A percentile compares a stretch with the other conserved stretches of the same genome.
These are phyloP conservation scores for Dicyrtomina minuta DNA, from an alignment of 2,888 invertebrate species.

Conservation along the genomic window DNA sequence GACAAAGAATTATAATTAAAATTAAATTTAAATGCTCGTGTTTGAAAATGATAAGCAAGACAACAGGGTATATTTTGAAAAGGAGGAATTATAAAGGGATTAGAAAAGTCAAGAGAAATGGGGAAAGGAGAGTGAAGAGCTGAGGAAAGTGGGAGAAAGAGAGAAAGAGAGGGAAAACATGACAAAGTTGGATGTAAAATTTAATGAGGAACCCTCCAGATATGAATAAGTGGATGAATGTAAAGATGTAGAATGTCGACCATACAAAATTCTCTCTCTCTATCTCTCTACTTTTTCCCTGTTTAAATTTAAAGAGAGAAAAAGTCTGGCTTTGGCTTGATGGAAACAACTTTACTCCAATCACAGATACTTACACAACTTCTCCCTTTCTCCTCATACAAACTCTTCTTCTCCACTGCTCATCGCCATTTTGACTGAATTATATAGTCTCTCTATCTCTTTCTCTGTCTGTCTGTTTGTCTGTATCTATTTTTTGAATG, in stretches of 20 bases:
- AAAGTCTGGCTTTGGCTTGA: not conserved
- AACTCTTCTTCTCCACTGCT: conserved; percentile 4
- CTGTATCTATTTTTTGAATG: not conserved
- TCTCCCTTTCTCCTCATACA: too few species aligned
- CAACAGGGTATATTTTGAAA: too few species aligned
- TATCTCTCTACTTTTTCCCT: not conserved
- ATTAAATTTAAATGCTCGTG: too few species aligned
- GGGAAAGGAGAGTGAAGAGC: not conserved
- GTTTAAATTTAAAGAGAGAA: not conserved
- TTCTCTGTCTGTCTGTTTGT: not conserved
- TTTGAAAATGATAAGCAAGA: too few species aligned
- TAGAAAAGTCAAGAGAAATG: too few species aligned
- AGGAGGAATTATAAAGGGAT: too few species aligned
- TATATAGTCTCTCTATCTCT: conserved; percentile 2
- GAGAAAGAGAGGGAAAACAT: conserved; percentile 6
- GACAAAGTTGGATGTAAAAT: conserved; percentile 18
- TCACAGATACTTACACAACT: conserved; percentile 13
- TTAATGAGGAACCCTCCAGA: conserved; percentile 11
- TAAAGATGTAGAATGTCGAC: not conserved
- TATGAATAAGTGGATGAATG: not conserved
- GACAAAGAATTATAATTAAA: too few species aligned
- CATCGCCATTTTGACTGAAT: not conserved
- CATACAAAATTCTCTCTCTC: too few species aligned
- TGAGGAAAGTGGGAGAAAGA: not conserved
- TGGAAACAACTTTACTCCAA: conserved; percentile 14